Percentiles rank a stretch among this genome's conserved stretches.
Evolutionary conservation across 2,113 vertebrate genomes (phyloP).

Genomic region (Sceloporus undulatus): DNA sequence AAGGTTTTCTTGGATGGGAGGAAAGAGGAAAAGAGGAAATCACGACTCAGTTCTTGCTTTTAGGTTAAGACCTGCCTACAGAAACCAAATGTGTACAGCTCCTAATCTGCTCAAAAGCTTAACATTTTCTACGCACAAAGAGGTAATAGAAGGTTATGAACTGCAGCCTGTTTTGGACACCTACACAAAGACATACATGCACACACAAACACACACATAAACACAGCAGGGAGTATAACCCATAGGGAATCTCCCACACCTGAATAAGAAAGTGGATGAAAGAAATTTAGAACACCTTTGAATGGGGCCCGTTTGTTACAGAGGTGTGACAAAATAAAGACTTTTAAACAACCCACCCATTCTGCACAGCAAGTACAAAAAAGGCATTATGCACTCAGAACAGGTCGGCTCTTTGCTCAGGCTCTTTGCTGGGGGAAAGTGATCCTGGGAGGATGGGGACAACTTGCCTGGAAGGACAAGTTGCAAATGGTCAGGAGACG

Average conservation of each 20-base stretch:
- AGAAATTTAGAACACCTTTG: fast-evolving
- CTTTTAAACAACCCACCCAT: fast-evolving
- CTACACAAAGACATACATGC: not conserved
- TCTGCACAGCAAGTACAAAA: fast-evolving
- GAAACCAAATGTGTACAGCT: not conserved
- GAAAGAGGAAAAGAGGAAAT: not conserved
- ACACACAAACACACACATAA: not conserved
- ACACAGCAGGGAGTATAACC: not conserved
- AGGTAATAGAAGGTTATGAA: not conserved
- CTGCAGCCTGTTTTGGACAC: not conserved
- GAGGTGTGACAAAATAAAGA: fast-evolving
- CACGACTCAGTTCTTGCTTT: not conserved
- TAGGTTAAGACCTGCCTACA: not conserved
- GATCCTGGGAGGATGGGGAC: not conserved
- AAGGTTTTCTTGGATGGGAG: too few species aligned
- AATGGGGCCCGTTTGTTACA: fast-evolving
- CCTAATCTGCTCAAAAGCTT: not conserved
- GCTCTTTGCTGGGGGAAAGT: fast-evolving
- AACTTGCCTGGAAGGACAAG: not conserved
- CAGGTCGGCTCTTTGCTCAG: fast-evolving
- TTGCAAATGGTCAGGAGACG: not conserved
- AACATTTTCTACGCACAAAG: not conserved
- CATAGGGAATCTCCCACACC: not conserved
- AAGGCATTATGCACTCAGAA: not conserved
- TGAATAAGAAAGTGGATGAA: not conserved